Conservation (phyloP, 2,113 vertebrate species). For the Rhombomys opimus region DNA sequence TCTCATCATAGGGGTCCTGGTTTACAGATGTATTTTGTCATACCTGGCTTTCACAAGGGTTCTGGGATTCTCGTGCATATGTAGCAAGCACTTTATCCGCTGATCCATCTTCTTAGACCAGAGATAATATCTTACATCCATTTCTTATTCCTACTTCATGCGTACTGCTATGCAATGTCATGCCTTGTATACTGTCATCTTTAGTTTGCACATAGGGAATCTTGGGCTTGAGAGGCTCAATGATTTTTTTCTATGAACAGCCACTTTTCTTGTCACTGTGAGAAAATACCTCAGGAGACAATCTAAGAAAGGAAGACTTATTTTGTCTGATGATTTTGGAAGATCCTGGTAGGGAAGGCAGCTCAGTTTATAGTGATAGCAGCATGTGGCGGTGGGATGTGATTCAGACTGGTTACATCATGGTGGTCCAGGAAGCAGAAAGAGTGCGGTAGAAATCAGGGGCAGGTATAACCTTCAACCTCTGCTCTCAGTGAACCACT, state of each 20-base stretch:
- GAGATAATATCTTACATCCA: background rate
- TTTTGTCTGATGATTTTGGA: background rate
- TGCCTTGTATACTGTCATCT: accelerated
- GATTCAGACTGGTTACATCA: background rate
- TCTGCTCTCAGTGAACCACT: too few species aligned
- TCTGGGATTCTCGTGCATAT: background rate
- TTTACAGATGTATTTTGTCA: too few species aligned
- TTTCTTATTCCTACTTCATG: background rate
- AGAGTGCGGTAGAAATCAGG: background rate
- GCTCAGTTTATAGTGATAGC: background rate
- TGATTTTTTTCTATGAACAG: background rate
- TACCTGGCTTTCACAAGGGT: background rate
- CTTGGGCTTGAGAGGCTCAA: background rate
- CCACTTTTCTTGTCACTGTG: background rate
- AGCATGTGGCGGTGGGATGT: background rate
- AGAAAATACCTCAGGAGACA: background rate
- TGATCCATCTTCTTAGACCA: background rate
- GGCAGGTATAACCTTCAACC: background rate
- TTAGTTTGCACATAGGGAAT: background rate
- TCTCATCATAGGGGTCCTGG: background rate
- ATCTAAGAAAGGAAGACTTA: background rate
- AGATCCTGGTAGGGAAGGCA: background rate
- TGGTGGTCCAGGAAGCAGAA: background rate
- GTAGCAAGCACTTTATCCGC: background rate
- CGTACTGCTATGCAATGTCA: too few species aligned